Evolutionary conservation across 2,797 vertebrate species (phyloP), one percentile per base, ranked within the genome.

Genomic region (Myotis findleyi): DNA sequence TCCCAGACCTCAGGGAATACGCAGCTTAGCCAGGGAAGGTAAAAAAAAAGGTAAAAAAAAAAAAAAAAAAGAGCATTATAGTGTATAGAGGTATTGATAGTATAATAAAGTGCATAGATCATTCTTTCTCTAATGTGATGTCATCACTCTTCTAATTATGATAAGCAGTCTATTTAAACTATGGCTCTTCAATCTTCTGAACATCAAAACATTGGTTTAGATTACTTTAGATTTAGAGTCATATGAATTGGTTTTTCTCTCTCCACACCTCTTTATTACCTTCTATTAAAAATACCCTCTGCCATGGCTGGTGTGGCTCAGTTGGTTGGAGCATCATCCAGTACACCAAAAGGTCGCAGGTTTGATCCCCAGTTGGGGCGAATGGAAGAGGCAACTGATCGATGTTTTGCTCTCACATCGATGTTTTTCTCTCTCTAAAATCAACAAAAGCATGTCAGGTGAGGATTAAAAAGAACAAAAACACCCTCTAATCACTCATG

Each of bases 151-250:
- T 69, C 14, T 86, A 79, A 49, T 66, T 75, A 25, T 80, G 64
- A 59, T 76, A 81, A 92, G 38, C 44, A 71, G 66, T 82, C 75
- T 92, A 87, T 89, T 96, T 82, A 93, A 95, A 77, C 73, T 38
- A 53, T 57, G 71, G 87, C 21, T 59, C 53, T 92, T 85, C 89
- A 51, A 57, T 38, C 41, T 36, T 36, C 51, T 91, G 20, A 30
- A 10, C 88, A 66, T 77, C 49, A 87, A 83, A 91, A 68, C 57
- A 88, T 86, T 79, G 88, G n/a, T 68, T 87, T 83, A 80, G 51
- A 77, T 94, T 72, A 51, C 57, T 44, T 85, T 80, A 85, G 16
- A 30, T 30, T 95, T 91, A 66, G 49, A 49, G 57, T 87, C 27
- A 23, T 80, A 8, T 73, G 49, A 83, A 38, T 76, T 89, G 44